phyloP scores from a whole-genome alignment of 2,113 vertebrate species.

The Nycticorax nycticorax region DNA sequence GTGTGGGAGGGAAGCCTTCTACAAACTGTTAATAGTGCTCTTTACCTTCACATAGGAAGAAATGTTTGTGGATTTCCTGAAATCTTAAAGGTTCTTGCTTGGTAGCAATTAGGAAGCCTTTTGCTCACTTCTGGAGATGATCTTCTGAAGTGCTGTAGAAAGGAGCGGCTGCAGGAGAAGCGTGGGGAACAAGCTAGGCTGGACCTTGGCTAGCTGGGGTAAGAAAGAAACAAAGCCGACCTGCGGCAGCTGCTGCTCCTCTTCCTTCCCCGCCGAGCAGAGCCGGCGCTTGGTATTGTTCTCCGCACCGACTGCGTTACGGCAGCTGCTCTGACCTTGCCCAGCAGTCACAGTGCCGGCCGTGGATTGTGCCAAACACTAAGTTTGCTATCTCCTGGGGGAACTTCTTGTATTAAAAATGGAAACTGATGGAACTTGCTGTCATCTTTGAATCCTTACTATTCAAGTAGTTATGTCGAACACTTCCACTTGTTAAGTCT shows the following conservation, averaged over 20 bases:
- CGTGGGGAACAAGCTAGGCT: neutral
- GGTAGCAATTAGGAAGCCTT: neutral
- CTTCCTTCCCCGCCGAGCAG: neutral
- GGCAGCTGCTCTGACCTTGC: neutral
- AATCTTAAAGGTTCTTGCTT: neutral
- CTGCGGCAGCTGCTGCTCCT: neutral
- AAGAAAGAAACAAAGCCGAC: neutral
- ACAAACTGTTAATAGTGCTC: neutral
- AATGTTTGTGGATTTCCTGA: neutral
- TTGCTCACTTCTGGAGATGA: neutral
- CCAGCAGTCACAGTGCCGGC: neutral
- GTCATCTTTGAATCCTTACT: neutral
- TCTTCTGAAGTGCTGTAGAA: neutral
- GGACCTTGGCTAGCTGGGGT: neutral
- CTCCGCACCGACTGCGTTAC: accelerated
- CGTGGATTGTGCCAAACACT: neutral
- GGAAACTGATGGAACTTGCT: neutral
- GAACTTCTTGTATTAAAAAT: neutral
- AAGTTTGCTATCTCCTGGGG: neutral
- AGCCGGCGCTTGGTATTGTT: neutral
- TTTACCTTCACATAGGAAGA: neutral
- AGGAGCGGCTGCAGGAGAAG: neutral
- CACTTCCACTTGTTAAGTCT: neutral
- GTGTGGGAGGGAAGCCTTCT: neutral
- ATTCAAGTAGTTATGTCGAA: neutral